Evolutionary conservation across 1,140 invertebrate genomes (phyloP).

Genomic region (Drosophila orosa): DNA sequence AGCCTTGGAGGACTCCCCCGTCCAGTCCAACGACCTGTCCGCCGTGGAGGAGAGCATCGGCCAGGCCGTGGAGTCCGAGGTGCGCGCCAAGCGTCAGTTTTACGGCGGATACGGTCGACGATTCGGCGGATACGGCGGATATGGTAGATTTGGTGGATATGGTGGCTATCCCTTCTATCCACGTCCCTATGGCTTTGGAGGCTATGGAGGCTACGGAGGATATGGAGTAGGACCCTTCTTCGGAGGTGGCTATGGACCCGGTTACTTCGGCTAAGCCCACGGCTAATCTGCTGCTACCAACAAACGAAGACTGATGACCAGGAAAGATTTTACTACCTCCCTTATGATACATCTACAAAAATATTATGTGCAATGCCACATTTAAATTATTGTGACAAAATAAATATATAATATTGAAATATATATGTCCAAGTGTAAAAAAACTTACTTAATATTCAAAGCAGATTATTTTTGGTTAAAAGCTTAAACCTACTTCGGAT

Average conservation of each 20-base stretch:
- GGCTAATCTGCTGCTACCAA: conserved; percentile 22
- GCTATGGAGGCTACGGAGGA: conserved; percentile 17
- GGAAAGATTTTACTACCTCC: background rate
- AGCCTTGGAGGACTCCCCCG: conserved; percentile 3
- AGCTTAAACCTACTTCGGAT: background rate
- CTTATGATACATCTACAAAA: background rate
- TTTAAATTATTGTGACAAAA: background rate
- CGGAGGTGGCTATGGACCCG: background rate
- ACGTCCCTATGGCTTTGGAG: background rate
- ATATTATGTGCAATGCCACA: background rate
- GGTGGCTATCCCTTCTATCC: conserved; percentile 12
- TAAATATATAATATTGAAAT: background rate
- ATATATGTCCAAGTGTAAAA: background rate
- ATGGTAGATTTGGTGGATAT: conserved; percentile 18
- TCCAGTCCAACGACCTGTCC: conserved; percentile 33
- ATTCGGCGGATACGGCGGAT: conserved; percentile 24
- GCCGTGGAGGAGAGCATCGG: conserved; percentile 39
- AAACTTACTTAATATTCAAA: background rate
- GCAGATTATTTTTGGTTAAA: background rate
- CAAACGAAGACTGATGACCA: conserved; percentile 37
- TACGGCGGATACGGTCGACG: conserved; percentile 24
- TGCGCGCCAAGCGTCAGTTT: conserved; percentile 57
- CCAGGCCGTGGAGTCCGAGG: conserved; percentile 28
- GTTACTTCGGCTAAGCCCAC: conserved; percentile 20
- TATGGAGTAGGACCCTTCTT: background rate